Conservation (phyloP, 2,797 vertebrate species). For the Chaunax sp. region DNA sequence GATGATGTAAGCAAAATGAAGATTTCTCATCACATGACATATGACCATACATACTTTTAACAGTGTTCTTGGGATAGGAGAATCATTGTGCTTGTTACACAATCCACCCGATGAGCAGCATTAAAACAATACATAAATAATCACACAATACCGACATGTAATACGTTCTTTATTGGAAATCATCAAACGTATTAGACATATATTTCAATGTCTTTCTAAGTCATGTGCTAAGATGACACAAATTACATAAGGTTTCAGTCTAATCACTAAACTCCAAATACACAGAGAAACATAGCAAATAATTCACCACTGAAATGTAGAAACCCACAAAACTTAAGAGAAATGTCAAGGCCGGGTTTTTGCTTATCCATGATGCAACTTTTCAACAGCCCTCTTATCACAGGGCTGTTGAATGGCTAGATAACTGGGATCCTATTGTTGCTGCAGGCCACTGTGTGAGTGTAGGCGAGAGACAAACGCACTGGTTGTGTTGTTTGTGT, state of each 20-base stretch:
- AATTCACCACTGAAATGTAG: background rate
- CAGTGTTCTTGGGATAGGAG: too few species aligned
- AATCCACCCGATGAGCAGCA: background rate
- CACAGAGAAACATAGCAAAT: background rate
- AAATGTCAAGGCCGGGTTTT: background rate
- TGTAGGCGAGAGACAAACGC: constrained; percentile 64
- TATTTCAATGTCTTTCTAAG: background rate
- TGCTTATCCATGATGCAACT: background rate
- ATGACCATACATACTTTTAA: too few species aligned
- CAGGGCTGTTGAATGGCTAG: constrained; percentile 35
- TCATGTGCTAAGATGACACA: constrained; percentile 16
- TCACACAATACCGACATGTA: background rate
- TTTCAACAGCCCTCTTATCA: constrained; percentile 26
- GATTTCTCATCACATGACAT: too few species aligned
- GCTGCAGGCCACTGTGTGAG: constrained; percentile 53
- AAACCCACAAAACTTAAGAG: background rate
- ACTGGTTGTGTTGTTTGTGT: constrained; percentile 40
- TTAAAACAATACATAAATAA: constrained; percentile 6
- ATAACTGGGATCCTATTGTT: constrained; percentile 62
- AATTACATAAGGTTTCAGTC: background rate
- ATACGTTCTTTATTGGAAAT: constrained; percentile 4
- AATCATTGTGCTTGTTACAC: too few species aligned
- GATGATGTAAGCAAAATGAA: background rate
- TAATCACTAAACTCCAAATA: background rate
- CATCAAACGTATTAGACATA: background rate